Evolutionary conservation across 2,888 invertebrate species (phyloP), one percentile per base, ranked within the genome.

Genomic region (Drosophila anomelani): DNA sequence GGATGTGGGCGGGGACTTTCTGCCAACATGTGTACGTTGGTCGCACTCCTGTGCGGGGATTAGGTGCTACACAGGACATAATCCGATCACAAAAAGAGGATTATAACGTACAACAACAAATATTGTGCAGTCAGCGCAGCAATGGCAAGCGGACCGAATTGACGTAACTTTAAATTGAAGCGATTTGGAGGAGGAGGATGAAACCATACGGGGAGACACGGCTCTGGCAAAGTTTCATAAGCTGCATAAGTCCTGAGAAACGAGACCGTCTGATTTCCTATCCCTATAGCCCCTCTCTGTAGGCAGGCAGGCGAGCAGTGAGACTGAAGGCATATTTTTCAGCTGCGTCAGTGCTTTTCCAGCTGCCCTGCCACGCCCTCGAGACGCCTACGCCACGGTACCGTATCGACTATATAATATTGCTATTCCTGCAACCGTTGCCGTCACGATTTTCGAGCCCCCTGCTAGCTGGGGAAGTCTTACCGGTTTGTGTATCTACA

Each of bases 51-150:
- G 55, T 62, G 41, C 46, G 59, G 77, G 73, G 79, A 85, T 88
- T 85, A 85, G 87, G 85, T 63, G 70, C 80, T 68, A 68, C 78
- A 82, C 80, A 79, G 86, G 88, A 80, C 79, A 88, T 89, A 89
- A 86, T 87, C 87, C 85, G 85, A 88, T 86, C 85, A 86, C 77
- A 82, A 82, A 86, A 88, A 85, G 82, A 80, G 85, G 90, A 86
- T 88, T 88, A 86, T 85, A 87, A 80, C 72, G 68, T 72, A 81
- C 71, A 78, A 76, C 78, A 79, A 73, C 59, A 67, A 54, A 46
- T 72, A 67, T 39, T 63, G 59, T 55, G 58, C 76, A 76, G 69
- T 44, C 62, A 47, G 26, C 34, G 29, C 29, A 34, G 29, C 46
- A 58, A 43, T 57, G 56, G 47, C 36, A 49, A 51, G 55, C 47